Base-by-base conservation (phyloP, 1,140 invertebrate species). In the Patella vulgata region DNA sequence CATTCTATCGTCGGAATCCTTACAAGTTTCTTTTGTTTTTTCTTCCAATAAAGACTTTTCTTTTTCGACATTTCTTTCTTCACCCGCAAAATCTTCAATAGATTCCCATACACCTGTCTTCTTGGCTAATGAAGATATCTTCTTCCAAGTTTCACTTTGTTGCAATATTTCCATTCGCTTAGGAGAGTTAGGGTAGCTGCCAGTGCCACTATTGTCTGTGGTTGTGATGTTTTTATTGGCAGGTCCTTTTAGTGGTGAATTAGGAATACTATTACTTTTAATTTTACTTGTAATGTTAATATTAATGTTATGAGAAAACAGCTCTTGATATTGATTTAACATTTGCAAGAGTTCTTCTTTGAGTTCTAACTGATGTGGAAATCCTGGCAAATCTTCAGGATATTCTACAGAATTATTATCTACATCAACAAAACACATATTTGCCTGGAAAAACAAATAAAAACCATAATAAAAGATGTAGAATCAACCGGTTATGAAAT, bases 371-470 rank as follows among this genome's bases (percentile, higher is more conserved):
- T 91, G 89, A 78, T 97, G 91, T 0, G 97, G 97, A 85, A 99
- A 97, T 50, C 89, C 87, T 0, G 95, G 95, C 68, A 98, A 83
- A 84, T 99, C 97, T 86, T 99, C 97, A 0, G 97, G 96, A 71
- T 96, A 87, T 83, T 97, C 94, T 68, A 98, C 91, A 67, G 89
- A 89, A 70, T 91, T 92, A 68, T 92, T 92, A 83, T 99, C 97
- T 65, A 99, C 92, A 85, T 99, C 96, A 42, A 99, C 93, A 81
- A 95, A 92, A 85, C 97, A 99, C 28, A 99, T 77, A 59, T 80
- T 82, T 21, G 77, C 80, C 80, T 82, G 67, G 21, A 73, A 72
- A 31, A 31, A 48, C 39, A 55, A 63, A 48, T n/a, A 28, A 53
- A 52, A 12, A 14, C 12, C 11, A 27, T 30, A 6, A 23, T 36